A percentile compares a stretch with the other conserved stretches of the same genome.
Evolutionary conservation across 2,113 vertebrate genomes (phyloP).

Genomic region (Mormyrus lacerda): DNA sequence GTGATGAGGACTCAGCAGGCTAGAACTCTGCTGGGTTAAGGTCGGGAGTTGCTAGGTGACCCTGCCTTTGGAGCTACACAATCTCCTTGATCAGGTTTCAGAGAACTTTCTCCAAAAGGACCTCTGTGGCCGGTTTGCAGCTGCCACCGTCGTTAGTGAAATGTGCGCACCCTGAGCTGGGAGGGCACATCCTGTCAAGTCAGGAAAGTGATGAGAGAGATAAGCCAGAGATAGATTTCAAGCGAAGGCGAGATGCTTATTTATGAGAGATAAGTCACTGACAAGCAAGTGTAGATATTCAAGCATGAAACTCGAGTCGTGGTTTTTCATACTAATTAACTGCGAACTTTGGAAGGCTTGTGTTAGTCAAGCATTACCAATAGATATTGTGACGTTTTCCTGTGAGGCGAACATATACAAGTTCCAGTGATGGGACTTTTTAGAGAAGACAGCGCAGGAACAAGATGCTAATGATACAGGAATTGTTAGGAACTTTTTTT

Average conservation of each 20-base stretch:
- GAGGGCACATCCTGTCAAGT: neutral
- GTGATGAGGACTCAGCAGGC: neutral
- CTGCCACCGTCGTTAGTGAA: neutral
- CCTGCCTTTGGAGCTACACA: neutral
- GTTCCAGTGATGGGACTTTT: neutral
- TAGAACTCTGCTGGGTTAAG: neutral
- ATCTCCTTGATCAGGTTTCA: conserved; percentile 4
- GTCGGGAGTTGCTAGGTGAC: conserved; percentile 14
- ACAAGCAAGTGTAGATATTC: neutral
- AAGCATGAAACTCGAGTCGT: neutral
- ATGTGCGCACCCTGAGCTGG: neutral
- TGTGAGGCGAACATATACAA: neutral
- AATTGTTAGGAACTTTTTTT: neutral
- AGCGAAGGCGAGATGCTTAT: neutral
- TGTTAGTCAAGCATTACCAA: neutral
- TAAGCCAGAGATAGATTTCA: neutral
- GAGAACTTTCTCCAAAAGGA: neutral
- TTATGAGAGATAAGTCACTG: neutral
- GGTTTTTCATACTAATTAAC: neutral
- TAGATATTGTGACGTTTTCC: neutral
- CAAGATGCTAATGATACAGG: neutral
- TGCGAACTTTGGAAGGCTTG: neutral
- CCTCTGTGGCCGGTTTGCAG: neutral
- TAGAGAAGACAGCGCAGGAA: neutral
- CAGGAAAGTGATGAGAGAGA: neutral